Percentiles rank a stretch among this genome's conserved stretches.
These are phyloP conservation scores for Melipona quadrifasciata DNA, from an alignment of 1,140 invertebrate species.

Conservation along the genomic window DNA sequence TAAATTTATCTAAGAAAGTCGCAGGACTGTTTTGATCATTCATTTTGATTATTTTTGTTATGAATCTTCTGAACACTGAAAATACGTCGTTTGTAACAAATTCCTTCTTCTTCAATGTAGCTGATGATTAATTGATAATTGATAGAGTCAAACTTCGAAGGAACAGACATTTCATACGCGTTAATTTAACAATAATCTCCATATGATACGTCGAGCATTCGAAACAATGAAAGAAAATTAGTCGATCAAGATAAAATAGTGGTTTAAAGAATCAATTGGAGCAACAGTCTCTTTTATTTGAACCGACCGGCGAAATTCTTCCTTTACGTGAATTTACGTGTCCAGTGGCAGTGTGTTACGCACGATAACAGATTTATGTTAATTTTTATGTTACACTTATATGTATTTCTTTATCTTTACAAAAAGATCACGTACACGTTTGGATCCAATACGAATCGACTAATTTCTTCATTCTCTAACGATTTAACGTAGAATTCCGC, in stretches of 20 bases:
- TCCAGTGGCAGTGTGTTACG: conserved; percentile 65
- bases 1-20: no score
- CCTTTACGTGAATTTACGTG: conserved; percentile 29
- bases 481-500: neutral
- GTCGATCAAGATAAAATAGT: neutral
- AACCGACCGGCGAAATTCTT: conserved; percentile 13
- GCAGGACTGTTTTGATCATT: no score
- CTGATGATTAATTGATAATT: no score
- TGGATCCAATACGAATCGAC: conserved; percentile 19
- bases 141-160: no score
- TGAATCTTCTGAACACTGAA: no score
- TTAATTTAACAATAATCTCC: neutral
- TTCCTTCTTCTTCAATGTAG: no score
- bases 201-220: neutral
- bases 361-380: conserved; percentile 60
- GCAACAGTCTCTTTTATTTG: neutral
- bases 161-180: no score
- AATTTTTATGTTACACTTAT: conserved; percentile 66
- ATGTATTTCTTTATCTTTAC: conserved; percentile 61
- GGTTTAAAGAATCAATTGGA: conserved; percentile 25
- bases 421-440: conserved; percentile 51
- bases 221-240: neutral
- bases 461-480: neutral
- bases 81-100: no score
- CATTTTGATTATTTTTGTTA: no score